These are phyloP conservation scores for Drosophila merina DNA, from an alignment of 2,888 invertebrate genomes.

Conservation along the genomic window DNA sequence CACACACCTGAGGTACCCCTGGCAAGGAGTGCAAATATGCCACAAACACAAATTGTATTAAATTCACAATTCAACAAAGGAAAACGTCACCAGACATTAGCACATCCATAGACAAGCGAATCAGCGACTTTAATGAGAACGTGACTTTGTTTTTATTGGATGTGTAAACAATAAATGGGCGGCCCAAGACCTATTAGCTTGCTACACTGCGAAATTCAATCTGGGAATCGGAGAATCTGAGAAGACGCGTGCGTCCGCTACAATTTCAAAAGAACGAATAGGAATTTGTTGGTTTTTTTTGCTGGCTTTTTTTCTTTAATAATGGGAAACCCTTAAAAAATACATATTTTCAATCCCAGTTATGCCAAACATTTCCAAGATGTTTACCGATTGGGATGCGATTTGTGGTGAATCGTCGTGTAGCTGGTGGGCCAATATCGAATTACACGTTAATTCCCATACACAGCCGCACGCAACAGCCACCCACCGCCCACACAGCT, in stretches of 20 bases:
- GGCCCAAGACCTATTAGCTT: conserved; percentile 3
- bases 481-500: conserved; percentile 18
- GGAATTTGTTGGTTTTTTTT: neutral
- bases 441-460: conserved; percentile 9
- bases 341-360: no score
- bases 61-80: conserved; percentile 58
- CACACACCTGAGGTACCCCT: conserved; percentile 16
- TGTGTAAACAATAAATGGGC: conserved; percentile 46
- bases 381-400: neutral
- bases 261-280: neutral
- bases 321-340: no score
- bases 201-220: conserved; percentile 20
- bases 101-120: conserved; percentile 54
- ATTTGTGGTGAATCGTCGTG: conserved; percentile 13
- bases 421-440: conserved; percentile 19
- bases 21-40: conserved; percentile 47
- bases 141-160: conserved; percentile 69
- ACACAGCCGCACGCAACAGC: conserved; percentile 10
- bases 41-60: conserved; percentile 64
- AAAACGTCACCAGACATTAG: conserved; percentile 62
- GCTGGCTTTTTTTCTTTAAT: neutral
- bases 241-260: conserved; percentile 21
- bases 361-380: neutral
- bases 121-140: conserved; percentile 59
- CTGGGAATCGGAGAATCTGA: conserved; percentile 21